phyloP scores from a whole-genome alignment of 2,797 vertebrate species.

The Galaxias olidus region DNA sequence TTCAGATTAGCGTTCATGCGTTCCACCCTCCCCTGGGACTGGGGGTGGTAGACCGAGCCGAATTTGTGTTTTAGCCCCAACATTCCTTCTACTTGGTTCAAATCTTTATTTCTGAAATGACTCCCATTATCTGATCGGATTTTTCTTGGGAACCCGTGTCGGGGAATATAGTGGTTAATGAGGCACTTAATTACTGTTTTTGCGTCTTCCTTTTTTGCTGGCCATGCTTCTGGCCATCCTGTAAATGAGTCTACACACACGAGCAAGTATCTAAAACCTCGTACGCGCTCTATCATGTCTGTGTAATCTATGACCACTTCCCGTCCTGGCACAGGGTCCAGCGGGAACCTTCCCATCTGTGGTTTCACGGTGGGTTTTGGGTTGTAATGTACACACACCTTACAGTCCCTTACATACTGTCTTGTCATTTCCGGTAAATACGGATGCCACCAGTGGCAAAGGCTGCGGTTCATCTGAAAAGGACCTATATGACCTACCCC shows the following conservation, averaged over 20 bases:
- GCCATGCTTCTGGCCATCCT: neutral
- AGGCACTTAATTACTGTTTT: neutral
- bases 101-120: no score
- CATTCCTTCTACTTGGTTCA: no score
- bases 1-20: neutral
- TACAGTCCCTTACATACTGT: neutral
- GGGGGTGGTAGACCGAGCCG: neutral
- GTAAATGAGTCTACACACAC: neutral
- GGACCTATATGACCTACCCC: neutral
- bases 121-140: no score
- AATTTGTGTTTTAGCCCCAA: neutral
- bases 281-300: neutral
- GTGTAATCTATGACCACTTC: neutral
- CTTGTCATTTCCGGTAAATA: neutral
- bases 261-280: neutral
- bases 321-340: neutral
- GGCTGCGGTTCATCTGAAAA: neutral
- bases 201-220: neutral
- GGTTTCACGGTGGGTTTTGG: no score
- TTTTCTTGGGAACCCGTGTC: no score
- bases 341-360: no score
- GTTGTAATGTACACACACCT: no score
- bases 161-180: no score
- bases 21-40: neutral
- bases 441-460: neutral